Evolutionary conservation across 2,888 invertebrate genomes (phyloP), one percentile per base, ranked within the genome.

Genomic region (Spodoptera exigua): DNA sequence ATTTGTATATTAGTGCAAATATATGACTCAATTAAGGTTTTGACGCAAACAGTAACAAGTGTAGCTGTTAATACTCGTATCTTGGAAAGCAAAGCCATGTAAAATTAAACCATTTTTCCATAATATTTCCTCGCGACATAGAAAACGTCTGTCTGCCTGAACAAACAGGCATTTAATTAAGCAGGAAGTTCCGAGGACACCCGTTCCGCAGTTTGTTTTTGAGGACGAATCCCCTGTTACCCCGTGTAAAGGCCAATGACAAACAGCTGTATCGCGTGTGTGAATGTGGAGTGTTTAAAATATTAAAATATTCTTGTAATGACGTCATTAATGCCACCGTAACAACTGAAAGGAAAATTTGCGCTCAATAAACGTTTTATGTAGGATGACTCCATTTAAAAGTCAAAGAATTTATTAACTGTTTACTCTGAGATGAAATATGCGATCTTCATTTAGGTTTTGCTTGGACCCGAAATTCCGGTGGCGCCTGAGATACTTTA

Each of bases 81-180:
- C 44, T 49, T 52, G 61, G 53, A 46, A 65, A 77, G 82, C 73
- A 77, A 79, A 76, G 61, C 71, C 54, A 73, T 74, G 73, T 77
- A 70, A 76, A 82, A 63, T 79, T 75, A 45, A 53, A 63, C 79
- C 72, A 74, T 78, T 81, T 80, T 76, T 66, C 66, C 71, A 70
- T 79, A 82, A 78, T 83, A 85, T 81, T 78, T 72, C 71, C 72
- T 77, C 49, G 68, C 58, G 74, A 70, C 68, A 71, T 74, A 82
- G 77, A 83, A 83, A 85, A 83, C 76, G 81, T 80, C 74, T 75
- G 79, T 82, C 67, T 75, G 76, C 78, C 76, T 81, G 70, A 70
- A 77, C 79, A 87, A 85, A 86, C 84, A 85, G 76, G 70, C 81
- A 84, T 85, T 87, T 89, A 88, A 89, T 89, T 89, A 88, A 85